Conservation (phyloP, 2,888 invertebrate genomes). For the Drosophila anomelani region DNA sequence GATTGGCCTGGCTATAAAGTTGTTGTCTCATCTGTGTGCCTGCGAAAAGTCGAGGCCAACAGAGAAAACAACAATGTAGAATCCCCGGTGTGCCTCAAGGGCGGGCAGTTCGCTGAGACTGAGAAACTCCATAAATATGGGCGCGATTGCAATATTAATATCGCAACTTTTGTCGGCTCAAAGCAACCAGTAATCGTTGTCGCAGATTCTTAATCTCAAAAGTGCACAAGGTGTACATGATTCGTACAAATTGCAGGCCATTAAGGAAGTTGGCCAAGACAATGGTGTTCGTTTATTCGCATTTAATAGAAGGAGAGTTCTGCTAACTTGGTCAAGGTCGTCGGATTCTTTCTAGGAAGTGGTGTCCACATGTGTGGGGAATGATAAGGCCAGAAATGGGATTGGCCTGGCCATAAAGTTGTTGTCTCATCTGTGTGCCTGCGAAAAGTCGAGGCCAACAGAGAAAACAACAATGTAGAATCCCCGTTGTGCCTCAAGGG, state of each 20-base stretch:
- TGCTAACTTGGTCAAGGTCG: constrained; percentile 57
- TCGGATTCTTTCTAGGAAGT: constrained; percentile 16
- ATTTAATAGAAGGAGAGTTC: constrained; percentile 7
- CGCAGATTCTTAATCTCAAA: constrained; percentile 18
- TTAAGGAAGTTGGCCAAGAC: constrained; percentile 44
- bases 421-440: constrained; percentile 33
- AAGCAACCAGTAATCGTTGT: constrained; percentile 21
- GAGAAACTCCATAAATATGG: constrained; percentile 37
- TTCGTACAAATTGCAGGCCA: constrained; percentile 36
- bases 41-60: constrained; percentile 47
- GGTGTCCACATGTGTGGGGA: constrained; percentile 15
- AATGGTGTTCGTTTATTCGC: constrained; percentile 8
- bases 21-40: constrained; percentile 33
- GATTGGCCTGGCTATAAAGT: constrained; percentile 38
- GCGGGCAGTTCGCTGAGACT: constrained; percentile 22
- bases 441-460: constrained; percentile 47
- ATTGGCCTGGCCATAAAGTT: constrained; percentile 37
- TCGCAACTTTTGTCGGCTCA: constrained; percentile 8
- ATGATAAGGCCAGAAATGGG: constrained; percentile 27
- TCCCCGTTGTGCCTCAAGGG: constrained; percentile 25
- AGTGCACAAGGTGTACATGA: constrained; percentile 20
- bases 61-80: constrained; percentile 40
- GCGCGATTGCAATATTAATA: constrained; percentile 34
- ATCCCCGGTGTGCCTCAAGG: constrained; percentile 26
- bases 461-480: constrained; percentile 39